Conservation (phyloP, 2,888 invertebrate genomes). For the Patella depressa region DNA sequence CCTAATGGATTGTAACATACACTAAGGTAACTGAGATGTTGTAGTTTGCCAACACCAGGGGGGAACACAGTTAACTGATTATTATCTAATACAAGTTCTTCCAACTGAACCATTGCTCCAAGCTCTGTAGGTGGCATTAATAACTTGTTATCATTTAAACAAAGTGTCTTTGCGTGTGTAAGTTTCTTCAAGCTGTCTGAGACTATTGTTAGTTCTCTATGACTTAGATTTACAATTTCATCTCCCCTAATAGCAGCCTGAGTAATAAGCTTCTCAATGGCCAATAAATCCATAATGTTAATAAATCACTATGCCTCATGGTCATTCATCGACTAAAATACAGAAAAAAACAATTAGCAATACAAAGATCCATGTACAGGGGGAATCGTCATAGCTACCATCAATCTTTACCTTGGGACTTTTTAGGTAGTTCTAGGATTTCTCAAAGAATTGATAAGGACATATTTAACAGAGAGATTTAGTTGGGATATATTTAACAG, state of each 20-base stretch:
- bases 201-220: conserved; percentile 63
- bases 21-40: conserved; percentile 48
- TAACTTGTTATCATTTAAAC: conserved; percentile 65
- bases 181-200: conserved; percentile 55
- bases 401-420: no score
- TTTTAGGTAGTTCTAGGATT: no score
- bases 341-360: no score
- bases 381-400: no score
- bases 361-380: no score
- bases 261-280: conserved; percentile 51
- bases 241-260: conserved; percentile 42
- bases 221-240: conserved; percentile 69
- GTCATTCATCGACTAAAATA: no score
- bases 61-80: conserved; percentile 68
- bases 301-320: no score
- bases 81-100: conserved; percentile 65
- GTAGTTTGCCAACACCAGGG: conserved; percentile 51
- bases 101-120: conserved; percentile 45
- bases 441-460: no score
- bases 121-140: conserved; percentile 67
- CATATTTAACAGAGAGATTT: no score
- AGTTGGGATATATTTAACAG: no score
- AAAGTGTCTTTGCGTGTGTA: conserved; percentile 46
- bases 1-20: conserved; percentile 58
- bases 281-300: conserved; percentile 51